phyloP scores from a whole-genome alignment of 2,113 vertebrate species.

The Irena cyanogastra region DNA sequence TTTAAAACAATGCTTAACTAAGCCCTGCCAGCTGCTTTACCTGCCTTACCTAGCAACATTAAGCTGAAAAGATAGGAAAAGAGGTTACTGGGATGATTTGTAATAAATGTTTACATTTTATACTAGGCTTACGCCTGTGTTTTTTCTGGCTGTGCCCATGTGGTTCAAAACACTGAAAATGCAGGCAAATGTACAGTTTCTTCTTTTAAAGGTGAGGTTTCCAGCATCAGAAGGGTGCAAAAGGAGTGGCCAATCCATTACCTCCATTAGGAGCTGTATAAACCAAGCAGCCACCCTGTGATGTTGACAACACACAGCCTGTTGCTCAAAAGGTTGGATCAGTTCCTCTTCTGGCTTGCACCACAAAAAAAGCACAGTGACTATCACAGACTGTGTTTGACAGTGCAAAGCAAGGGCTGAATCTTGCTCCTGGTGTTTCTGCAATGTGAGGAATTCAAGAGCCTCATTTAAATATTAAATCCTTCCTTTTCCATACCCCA shows the following conservation, averaged over 20 bases:
- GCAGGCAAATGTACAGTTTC: background rate
- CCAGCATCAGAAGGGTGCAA: background rate
- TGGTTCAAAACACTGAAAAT: background rate
- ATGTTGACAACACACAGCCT: background rate
- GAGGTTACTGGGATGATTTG: background rate
- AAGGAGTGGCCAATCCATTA: background rate
- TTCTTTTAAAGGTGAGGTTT: background rate
- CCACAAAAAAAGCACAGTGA: background rate
- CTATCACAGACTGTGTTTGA: background rate
- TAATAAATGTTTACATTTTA: background rate
- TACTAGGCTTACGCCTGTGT: background rate
- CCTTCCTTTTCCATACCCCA: background rate
- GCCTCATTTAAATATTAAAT: conserved; percentile 42
- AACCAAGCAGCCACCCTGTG: background rate
- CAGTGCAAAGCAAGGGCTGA: background rate
- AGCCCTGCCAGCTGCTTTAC: background rate
- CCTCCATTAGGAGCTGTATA: background rate
- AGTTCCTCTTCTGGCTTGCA: background rate
- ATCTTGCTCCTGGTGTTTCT: background rate
- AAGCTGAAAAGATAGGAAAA: background rate
- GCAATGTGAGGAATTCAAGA: conserved; percentile 1
- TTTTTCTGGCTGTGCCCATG: background rate
- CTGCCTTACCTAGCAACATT: background rate
- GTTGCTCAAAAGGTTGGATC: background rate
- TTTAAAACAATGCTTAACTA: background rate